Percentiles rank a stretch among this genome's conserved stretches.
Evolutionary conservation across 2,888 invertebrate genomes (phyloP).

Genomic region (Coleophora deauratella): DNA sequence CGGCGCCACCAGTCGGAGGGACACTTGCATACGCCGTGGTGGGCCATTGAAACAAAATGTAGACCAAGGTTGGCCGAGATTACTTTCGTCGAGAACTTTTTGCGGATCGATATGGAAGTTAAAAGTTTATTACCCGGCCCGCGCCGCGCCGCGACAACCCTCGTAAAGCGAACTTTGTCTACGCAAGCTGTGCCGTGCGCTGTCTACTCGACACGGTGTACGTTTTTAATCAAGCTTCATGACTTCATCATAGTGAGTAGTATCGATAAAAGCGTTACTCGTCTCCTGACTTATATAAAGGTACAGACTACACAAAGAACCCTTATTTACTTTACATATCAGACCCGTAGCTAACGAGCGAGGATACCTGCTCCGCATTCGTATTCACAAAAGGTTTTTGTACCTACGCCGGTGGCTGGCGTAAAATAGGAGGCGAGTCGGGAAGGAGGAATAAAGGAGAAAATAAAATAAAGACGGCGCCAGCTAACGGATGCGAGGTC

Average conservation of each 20-base stretch:
- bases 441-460: slow-evolving; percentile 72
- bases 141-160: slow-evolving; percentile 34
- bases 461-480: slow-evolving; percentile 73
- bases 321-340: slow-evolving; percentile 71
- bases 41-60: slow-evolving; percentile 67
- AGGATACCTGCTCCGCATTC: slow-evolving; percentile 69
- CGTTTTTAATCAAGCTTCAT: slow-evolving; percentile 25
- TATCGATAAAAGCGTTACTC: neutral
- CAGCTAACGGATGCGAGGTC: slow-evolving; percentile 68
- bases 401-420: slow-evolving; percentile 65
- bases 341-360: slow-evolving; percentile 66
- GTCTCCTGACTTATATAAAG: slow-evolving; percentile 1
- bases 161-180: slow-evolving; percentile 43
- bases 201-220: slow-evolving; percentile 4
- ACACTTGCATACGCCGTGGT: slow-evolving; percentile 66
- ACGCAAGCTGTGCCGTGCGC: slow-evolving; percentile 16
- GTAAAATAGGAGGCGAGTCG: slow-evolving; percentile 67
- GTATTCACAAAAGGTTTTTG: slow-evolving; percentile 72
- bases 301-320: slow-evolving; percentile 26
- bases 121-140: slow-evolving; percentile 58
- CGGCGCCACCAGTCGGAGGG: slow-evolving; percentile 45
- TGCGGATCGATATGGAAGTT: slow-evolving; percentile 65
- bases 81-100: slow-evolving; percentile 68
- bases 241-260: neutral
- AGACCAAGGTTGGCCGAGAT: slow-evolving; percentile 69